phyloP scores from a whole-genome alignment of 2,113 vertebrate species.

The Athene cunicularia region DNA sequence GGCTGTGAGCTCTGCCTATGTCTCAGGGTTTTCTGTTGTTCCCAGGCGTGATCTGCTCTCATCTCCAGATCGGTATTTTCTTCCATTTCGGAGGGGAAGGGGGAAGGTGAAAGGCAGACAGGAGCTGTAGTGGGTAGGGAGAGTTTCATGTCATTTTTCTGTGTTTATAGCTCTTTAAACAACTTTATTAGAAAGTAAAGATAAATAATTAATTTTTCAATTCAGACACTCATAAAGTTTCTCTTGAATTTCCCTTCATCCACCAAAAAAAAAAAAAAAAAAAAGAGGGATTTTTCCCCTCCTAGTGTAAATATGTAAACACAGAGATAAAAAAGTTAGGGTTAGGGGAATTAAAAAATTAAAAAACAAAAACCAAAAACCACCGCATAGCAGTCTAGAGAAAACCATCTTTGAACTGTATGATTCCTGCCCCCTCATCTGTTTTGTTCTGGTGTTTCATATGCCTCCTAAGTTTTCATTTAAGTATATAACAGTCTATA shows the following conservation, averaged over 20 bases:
- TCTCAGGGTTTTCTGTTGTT: background rate
- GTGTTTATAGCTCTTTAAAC: background rate
- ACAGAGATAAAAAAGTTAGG: background rate
- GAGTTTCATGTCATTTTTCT: background rate
- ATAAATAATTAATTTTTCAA: background rate
- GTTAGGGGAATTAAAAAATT: background rate
- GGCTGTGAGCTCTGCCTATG: background rate
- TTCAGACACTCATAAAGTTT: background rate
- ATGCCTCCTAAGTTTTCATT: background rate
- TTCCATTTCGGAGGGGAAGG: background rate
- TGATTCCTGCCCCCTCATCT: background rate
- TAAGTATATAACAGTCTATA: background rate
- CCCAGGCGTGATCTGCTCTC: background rate
- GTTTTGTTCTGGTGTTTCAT: background rate
- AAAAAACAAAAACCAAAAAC: no score
- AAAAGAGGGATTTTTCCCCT: background rate
- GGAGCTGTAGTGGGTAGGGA: background rate
- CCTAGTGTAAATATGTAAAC: background rate
- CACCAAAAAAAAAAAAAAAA: no score
- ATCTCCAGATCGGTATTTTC: background rate
- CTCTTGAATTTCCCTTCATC: background rate
- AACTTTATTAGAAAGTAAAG: background rate
- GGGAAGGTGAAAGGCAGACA: background rate
- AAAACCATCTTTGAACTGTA: background rate
- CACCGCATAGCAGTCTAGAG: background rate